Conservation (phyloP, 1,140 invertebrate species). For the Conus betulinus region DNA sequence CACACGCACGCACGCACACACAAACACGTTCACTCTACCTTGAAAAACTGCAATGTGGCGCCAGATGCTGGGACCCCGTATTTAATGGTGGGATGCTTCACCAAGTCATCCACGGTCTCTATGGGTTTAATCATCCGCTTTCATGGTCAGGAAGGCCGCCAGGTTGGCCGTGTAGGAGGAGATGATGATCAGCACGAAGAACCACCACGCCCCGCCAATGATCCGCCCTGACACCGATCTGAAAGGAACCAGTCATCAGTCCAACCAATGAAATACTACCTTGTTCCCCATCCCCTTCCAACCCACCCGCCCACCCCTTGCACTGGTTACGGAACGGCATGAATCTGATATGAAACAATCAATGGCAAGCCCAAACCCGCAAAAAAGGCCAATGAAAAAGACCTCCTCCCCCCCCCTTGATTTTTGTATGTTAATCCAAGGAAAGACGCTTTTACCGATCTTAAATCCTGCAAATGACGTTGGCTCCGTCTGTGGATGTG, state of each 20-base stretch:
- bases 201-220: constrained; percentile 75
- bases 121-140: constrained; percentile 72
- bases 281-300: not conserved
- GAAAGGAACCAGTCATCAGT: constrained; percentile 16
- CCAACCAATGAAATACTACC: not conserved
- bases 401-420: too few species aligned
- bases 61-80: constrained; percentile 70
- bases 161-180: constrained; percentile 76
- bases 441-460: too few species aligned
- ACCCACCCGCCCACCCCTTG: too few species aligned
- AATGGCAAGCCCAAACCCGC: too few species aligned
- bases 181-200: constrained; percentile 74
- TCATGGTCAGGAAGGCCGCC: constrained; percentile 74
- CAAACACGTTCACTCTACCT: constrained; percentile 60
- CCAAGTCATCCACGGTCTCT: constrained; percentile 71
- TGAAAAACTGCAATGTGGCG: constrained; percentile 72
- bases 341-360: too few species aligned
- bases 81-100: constrained; percentile 72
- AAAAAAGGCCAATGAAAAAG: too few species aligned
- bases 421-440: too few species aligned
- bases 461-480: too few species aligned
- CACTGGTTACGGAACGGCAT: too few species aligned
- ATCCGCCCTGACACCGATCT: constrained; percentile 74
- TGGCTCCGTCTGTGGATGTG: too few species aligned
- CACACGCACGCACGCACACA: not conserved